These are phyloP conservation scores for Mercenaria mercenaria DNA, from an alignment of 1,140 invertebrate species.

Conservation along the genomic window DNA sequence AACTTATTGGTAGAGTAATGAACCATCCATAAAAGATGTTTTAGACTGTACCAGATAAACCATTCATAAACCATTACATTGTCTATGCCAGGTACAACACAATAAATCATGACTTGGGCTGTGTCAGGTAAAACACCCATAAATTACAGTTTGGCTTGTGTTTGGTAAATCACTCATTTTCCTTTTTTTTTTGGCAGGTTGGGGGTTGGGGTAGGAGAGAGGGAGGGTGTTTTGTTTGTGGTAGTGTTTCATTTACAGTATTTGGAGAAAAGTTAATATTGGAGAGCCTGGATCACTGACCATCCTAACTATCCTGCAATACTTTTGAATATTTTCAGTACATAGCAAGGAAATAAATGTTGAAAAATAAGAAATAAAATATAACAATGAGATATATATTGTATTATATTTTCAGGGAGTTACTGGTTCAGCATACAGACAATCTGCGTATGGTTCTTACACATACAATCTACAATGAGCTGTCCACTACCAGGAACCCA, in stretches of 20 bases:
- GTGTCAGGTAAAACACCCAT: slow-evolving; percentile 84
- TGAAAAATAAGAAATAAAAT: too few relatives aligned
- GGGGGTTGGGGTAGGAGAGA: too few relatives aligned
- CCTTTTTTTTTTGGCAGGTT: too few relatives aligned
- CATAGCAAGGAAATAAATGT: too few relatives aligned
- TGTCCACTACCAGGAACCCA: slow-evolving; percentile 94
- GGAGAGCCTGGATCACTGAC: too few relatives aligned
- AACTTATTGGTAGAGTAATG: too few relatives aligned
- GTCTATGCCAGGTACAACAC: slow-evolving; percentile 94
- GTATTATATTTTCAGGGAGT: slow-evolving; percentile 88
- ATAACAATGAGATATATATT: too few relatives aligned
- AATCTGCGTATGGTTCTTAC: slow-evolving; percentile 95
- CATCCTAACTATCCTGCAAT: too few relatives aligned
- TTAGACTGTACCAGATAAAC: slow-evolving; percentile 95
- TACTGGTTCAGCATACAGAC: slow-evolving; percentile 92
- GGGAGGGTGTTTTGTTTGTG: too few relatives aligned
- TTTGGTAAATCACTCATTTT: slow-evolving; percentile 89
- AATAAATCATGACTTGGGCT: slow-evolving; percentile 83
- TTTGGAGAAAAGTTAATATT: too few relatives aligned
- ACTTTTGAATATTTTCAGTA: too few relatives aligned
- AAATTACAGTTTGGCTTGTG: slow-evolving; percentile 89
- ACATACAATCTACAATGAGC: slow-evolving; percentile 97
- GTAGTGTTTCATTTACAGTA: too few relatives aligned
- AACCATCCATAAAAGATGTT: slow-evolving; percentile 96
- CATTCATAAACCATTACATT: slow-evolving; percentile 95